Base-by-base conservation (phyloP, 2,888 invertebrate species). In the Cephus sareptanus region DNA sequence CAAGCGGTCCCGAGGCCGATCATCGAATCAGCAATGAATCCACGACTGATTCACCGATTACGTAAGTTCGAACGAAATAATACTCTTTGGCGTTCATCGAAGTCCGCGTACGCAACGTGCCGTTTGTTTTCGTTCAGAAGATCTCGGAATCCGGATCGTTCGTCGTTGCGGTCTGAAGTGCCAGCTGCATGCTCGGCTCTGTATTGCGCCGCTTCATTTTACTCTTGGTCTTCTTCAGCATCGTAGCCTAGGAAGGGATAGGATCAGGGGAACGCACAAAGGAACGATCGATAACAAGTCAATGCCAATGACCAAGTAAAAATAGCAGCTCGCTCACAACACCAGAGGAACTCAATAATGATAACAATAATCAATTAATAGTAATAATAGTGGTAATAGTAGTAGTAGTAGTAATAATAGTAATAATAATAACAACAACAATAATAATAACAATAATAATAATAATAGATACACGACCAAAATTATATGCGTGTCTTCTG, bases 121-220 rank as follows among this genome's bases (percentile, higher is more conserved):
- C 69, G 33, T 81, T 77, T 76, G 40, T 2, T 40, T 75, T 82
- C 82, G 81, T 81, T 87, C 85, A 87, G 84, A 87, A 86, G 88
- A 92, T 92, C 79, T 92, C 92, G 79, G 92, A 91, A 87, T 92
- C 92, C 78, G 89, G 89, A 81, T 92, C 91, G 80, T 92, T 92
- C 81, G 92, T 87, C 31, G 90, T 86, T 69, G 92, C 92, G 79
- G 91, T 92, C 83, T 85, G 92, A 87, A 93, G 93, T 77, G 93
- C 93, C 79, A 93, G 92, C 88, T 93, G 91, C 95, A 96, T 95
- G 88, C 94, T 94, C 87, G 96, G 96, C 94, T 97, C 97, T 87
- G 97, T 97, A 94, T 98, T 97, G 92, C 98, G 96, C 88, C 98
- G 95, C 93, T 98, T 98, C 95, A 98, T 98, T 95, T 99, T 99